phyloP scores from a whole-genome alignment of 1,140 invertebrate species.

The Neodiprion pinetum region DNA sequence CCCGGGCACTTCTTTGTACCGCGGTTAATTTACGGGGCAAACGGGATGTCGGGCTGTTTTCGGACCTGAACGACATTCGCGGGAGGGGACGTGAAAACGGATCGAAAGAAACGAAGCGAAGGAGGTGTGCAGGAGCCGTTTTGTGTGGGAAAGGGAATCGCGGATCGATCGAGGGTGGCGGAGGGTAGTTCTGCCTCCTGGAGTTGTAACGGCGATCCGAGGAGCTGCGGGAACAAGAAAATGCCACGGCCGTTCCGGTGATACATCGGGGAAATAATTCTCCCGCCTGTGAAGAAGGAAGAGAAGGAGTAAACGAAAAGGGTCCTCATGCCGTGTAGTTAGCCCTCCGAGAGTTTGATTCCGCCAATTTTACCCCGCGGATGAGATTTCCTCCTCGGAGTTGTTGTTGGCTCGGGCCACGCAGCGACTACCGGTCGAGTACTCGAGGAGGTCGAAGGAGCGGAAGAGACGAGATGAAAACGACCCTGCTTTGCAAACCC shows the following conservation, averaged over 20 bases:
- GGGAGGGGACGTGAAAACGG: too few relatives aligned
- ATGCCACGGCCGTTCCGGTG: neutral
- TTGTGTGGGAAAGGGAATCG: neutral
- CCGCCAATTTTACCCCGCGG: neutral
- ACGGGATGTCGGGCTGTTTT: too few relatives aligned
- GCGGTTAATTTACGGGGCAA: too few relatives aligned
- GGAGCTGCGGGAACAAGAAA: neutral
- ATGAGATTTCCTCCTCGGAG: neutral
- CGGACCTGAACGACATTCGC: too few relatives aligned
- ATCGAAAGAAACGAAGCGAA: too few relatives aligned
- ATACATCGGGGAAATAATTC: neutral
- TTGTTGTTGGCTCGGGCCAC: neutral
- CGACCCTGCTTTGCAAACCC: constrained; percentile 7
- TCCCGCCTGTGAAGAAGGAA: constrained; percentile 15
- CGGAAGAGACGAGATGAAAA: constrained; percentile 12
- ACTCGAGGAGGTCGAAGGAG: constrained; percentile 12
- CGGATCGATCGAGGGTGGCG: neutral
- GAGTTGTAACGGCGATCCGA: neutral
- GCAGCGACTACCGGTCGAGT: constrained; percentile 40
- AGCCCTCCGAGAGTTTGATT: neutral
- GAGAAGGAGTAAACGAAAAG: neutral
- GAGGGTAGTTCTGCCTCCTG: neutral
- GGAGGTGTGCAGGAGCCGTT: neutral
- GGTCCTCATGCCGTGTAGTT: neutral
- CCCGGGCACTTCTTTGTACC: too few relatives aligned